Conservation (phyloP, 2,113 vertebrate genomes). For the Hucho hucho region DNA sequence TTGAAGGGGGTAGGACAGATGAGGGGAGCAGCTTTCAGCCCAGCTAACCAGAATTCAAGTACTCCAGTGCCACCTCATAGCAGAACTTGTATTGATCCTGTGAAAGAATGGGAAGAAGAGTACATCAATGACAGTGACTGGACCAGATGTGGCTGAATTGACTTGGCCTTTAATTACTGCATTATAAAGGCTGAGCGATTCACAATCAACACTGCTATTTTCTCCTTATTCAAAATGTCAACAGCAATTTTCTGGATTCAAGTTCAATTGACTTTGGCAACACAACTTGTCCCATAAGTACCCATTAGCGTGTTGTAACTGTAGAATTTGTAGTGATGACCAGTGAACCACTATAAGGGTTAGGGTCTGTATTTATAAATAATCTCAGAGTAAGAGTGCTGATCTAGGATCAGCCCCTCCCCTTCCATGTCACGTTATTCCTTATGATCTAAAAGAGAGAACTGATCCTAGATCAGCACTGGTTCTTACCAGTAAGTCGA, state of each 20-base stretch:
- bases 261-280: too few relatives aligned
- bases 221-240: conserved; percentile 4
- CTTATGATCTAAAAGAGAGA: too few relatives aligned
- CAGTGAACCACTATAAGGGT: not conserved
- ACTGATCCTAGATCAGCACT: too few relatives aligned
- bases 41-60: conserved; percentile 90
- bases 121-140: not conserved
- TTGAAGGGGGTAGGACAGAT: not conserved
- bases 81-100: conserved; percentile 99
- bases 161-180: conserved; percentile 38
- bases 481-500: conserved; percentile 88
- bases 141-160: not conserved
- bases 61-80: conserved; percentile 96
- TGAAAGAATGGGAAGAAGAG: conserved; percentile 24
- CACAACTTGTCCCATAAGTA: not conserved
- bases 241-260: conserved; percentile 73
- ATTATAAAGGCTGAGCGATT: conserved; percentile 66
- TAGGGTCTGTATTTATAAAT: not conserved
- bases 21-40: not conserved
- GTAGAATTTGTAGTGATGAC: not conserved
- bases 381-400: too few relatives aligned
- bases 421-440: not conserved
- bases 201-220: not conserved
- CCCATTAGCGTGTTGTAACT: not conserved
- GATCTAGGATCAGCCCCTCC: not conserved